phyloP scores from a whole-genome alignment of 2,888 invertebrate species.

The Toxonevra muliebris region DNA sequence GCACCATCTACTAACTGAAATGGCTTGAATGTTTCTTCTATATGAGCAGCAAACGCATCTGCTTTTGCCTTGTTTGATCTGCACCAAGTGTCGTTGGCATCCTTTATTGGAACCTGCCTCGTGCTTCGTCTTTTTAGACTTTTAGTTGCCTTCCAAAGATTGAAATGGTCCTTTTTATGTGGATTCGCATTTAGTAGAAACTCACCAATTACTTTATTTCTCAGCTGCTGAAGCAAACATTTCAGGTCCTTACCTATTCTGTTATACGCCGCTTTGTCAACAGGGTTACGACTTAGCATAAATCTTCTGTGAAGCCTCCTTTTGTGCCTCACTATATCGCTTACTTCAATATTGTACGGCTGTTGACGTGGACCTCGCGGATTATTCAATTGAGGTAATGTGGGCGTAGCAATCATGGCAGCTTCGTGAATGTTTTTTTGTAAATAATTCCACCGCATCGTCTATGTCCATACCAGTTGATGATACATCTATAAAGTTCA shows the following conservation, averaged over 20 bases:
- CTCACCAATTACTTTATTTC: not conserved
- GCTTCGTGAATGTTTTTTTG: too few species aligned
- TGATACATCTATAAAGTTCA: too few species aligned
- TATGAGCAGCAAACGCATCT: not conserved
- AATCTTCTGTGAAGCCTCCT: too few species aligned
- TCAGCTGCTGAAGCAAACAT: not conserved
- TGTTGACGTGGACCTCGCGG: not conserved
- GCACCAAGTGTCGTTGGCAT: not conserved
- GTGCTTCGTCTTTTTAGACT: not conserved
- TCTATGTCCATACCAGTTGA: too few species aligned
- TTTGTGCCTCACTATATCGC: too few species aligned
- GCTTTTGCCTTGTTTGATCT: not conserved
- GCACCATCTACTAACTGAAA: not conserved
- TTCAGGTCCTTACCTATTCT: not conserved
- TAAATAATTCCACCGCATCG: too few species aligned
- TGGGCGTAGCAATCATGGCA: too few species aligned
- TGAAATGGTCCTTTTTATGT: not conserved
- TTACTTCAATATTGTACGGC: too few species aligned
- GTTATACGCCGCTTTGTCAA: too few species aligned
- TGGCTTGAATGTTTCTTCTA: not conserved
- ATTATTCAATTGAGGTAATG: too few species aligned
- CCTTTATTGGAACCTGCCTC: not conserved
- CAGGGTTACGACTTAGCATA: too few species aligned
- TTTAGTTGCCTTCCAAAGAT: not conserved
- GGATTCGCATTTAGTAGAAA: not conserved